phyloP scores from a whole-genome alignment of 2,797 vertebrate genomes.

The Anguilla anguilla region DNA sequence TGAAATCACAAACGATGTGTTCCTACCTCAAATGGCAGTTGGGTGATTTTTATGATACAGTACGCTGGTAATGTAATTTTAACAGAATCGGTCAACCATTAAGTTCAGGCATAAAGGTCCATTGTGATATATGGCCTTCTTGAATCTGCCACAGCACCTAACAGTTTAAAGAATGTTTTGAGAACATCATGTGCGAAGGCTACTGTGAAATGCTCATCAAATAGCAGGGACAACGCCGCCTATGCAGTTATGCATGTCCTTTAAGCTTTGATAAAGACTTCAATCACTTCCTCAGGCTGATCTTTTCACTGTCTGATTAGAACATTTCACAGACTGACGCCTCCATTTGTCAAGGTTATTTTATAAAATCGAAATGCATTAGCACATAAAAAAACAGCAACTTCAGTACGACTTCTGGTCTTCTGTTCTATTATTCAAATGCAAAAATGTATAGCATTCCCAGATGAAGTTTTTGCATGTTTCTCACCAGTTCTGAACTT shows the following conservation, averaged over 20 bases:
- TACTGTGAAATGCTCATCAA: background rate
- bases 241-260: background rate
- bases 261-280: background rate
- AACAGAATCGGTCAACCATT: background rate
- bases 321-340: no score
- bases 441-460: background rate
- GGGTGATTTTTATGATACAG: background rate
- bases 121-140: background rate
- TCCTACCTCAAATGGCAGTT: background rate
- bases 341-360: background rate
- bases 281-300: background rate
- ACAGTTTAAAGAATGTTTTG: background rate
- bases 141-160: background rate
- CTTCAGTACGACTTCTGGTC: background rate
- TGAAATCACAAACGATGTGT: background rate
- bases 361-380: background rate
- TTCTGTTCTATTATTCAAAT: background rate
- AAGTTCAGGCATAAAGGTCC: background rate
- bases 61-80: background rate
- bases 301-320: background rate
- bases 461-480: background rate
- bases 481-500: background rate
- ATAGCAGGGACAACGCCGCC: background rate
- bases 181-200: background rate
- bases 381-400: background rate